phyloP scores from a whole-genome alignment of 2,888 invertebrate genomes.

The Eledona agricola region DNA sequence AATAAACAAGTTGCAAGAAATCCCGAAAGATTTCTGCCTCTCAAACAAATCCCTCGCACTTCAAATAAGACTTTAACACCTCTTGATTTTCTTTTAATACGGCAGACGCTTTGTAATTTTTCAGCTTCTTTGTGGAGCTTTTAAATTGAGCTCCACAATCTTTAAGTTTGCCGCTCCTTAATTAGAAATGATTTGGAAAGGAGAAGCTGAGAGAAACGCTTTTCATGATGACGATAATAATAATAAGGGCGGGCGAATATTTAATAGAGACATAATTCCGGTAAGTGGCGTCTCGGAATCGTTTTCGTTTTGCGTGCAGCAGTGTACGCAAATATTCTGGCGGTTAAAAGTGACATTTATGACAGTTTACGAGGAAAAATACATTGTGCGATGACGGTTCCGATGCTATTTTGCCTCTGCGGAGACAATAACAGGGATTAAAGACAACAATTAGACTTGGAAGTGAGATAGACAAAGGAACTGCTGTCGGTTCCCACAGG shows the following conservation, averaged over 20 bases:
- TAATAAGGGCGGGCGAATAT: conserved; percentile 12
- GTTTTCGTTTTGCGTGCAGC: conserved; percentile 29
- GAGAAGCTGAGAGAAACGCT: conserved; percentile 12
- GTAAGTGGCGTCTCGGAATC: conserved; percentile 35
- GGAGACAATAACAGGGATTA: conserved; percentile 63
- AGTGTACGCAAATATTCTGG: conserved; percentile 45
- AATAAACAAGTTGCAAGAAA: conserved; percentile 20
- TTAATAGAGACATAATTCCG: conserved; percentile 32
- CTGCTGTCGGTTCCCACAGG: conserved; percentile 61
- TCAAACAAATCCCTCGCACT: conserved; percentile 40
- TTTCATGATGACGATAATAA: conserved; percentile 25
- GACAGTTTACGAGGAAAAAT: conserved; percentile 54
- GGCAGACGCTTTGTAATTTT: conserved; percentile 30
- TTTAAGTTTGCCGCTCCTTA: conserved; percentile 27
- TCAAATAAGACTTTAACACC: conserved; percentile 41
- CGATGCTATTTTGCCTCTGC: conserved; percentile 58
- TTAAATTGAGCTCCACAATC: conserved; percentile 26
- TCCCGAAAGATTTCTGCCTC: conserved; percentile 27
- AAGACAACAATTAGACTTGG: conserved; percentile 60
- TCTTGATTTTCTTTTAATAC: conserved; percentile 39
- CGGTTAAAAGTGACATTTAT: conserved; percentile 53
- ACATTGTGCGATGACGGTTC: conserved; percentile 58
- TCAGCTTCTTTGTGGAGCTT: conserved; percentile 30
- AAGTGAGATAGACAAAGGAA: conserved; percentile 53
- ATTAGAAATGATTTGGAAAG: conserved; percentile 32